These are phyloP conservation scores for Aplidium turbinatum DNA, from an alignment of 23 tunicate genomes.

Conservation along the genomic window DNA sequence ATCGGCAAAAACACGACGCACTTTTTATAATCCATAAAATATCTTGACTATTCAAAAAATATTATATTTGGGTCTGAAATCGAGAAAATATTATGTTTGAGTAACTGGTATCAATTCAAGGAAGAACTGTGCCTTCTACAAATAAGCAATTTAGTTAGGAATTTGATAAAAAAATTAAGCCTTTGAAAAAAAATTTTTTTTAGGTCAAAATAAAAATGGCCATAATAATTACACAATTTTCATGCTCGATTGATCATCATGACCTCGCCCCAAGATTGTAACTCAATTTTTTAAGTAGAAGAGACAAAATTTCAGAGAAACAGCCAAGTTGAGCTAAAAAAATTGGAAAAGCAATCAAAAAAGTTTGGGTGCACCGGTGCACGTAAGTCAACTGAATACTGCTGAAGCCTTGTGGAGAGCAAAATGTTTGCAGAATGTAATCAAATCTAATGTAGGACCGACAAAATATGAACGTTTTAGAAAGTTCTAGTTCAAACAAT, in stretches of 20 bases:
- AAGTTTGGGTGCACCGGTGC: neutral
- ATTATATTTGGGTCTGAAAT: too few species aligned
- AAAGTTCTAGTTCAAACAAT: neutral
- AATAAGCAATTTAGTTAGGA: too few species aligned
- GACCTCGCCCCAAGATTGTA: neutral
- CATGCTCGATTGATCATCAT: neutral
- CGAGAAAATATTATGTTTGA: too few species aligned
- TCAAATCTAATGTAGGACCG: neutral
- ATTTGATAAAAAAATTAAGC: neutral
- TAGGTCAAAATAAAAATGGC: too few species aligned
- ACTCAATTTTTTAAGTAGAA: neutral
- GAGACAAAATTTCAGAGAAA: conserved; percentile 1
- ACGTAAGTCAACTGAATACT: neutral
- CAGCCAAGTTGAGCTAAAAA: neutral
- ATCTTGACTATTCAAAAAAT: too few species aligned
- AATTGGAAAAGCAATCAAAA: conserved; percentile 1
- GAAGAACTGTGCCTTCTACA: too few species aligned
- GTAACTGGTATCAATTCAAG: too few species aligned
- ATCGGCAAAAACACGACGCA: too few species aligned
- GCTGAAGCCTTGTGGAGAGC: neutral
- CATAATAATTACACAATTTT: neutral
- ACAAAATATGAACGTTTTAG: neutral
- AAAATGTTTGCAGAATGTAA: too few species aligned
- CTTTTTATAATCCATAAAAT: too few species aligned
- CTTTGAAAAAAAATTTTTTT: too few species aligned